phyloP scores from a whole-genome alignment of 2,113 vertebrate species.

The Callocephalon fimbriatum region DNA sequence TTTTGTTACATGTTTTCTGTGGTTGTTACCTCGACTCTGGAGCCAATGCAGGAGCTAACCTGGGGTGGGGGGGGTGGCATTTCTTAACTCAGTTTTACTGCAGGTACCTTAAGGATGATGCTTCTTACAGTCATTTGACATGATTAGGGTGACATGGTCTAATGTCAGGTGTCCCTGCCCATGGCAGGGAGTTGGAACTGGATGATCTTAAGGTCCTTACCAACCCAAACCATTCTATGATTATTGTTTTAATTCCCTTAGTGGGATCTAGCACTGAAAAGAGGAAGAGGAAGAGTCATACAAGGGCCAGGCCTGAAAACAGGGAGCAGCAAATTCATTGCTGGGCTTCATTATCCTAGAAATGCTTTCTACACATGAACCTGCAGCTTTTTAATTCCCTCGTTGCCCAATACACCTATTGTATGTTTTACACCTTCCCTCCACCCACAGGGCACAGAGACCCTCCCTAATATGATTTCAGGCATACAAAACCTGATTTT shows the following conservation, averaged over 20 bases:
- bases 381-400: too few species aligned
- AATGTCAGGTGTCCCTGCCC: neutral
- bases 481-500: neutral
- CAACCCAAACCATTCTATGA: neutral
- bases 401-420: neutral
- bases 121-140: neutral
- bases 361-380: neutral
- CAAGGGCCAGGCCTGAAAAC: neutral
- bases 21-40: neutral
- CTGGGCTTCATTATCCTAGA: neutral
- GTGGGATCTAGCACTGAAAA: neutral
- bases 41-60: neutral
- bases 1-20: neutral
- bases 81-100: neutral
- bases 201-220: neutral
- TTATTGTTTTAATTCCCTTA: neutral
- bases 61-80: neutral
- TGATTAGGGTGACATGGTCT: neutral
- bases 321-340: neutral
- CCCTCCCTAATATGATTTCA: neutral
- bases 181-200: neutral
- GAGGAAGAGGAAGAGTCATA: neutral
- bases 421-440: neutral
- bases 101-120: neutral
- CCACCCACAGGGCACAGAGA: rapidly evolving